These are phyloP conservation scores for Nysson spinosus DNA, from an alignment of 2,888 invertebrate genomes.

Conservation along the genomic window DNA sequence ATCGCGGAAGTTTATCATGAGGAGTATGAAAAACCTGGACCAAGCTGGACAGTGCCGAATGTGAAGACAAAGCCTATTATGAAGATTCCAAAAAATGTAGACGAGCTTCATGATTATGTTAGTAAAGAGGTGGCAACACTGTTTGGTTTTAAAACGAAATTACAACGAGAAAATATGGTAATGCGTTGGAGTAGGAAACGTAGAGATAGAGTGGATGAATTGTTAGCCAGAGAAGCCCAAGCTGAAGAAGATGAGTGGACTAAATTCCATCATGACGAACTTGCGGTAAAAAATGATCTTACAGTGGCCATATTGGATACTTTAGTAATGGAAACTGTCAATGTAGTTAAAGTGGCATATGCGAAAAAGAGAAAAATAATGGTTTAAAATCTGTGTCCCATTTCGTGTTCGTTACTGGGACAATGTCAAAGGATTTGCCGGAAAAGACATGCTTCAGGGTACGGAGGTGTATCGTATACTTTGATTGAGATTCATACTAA, in stretches of 20 bases:
- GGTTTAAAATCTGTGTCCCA: conserved; percentile 33
- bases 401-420: background rate
- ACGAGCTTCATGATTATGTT: conserved; percentile 78
- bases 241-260: conserved; percentile 87
- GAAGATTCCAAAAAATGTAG: conserved; percentile 78
- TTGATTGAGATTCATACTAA: too few relatives aligned
- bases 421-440: background rate
- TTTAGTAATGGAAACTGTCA: conserved; percentile 70
- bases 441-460: background rate
- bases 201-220: conserved; percentile 85
- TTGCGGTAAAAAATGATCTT: conserved; percentile 82
- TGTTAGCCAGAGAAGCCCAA: conserved; percentile 84
- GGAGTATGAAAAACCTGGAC: conserved; percentile 76
- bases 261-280: conserved; percentile 85
- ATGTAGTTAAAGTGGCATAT: conserved; percentile 70
- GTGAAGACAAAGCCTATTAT: conserved; percentile 76
- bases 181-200: conserved; percentile 83
- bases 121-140: conserved; percentile 79
- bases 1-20: conserved; percentile 79
- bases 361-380: conserved; percentile 69
- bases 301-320: conserved; percentile 76
- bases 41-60: conserved; percentile 79
- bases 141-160: conserved; percentile 79
- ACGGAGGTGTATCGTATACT: too few relatives aligned
- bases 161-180: conserved; percentile 80